Evolutionary conservation across 2,113 vertebrate genomes (phyloP).

Genomic region (Etia nguti): DNA sequence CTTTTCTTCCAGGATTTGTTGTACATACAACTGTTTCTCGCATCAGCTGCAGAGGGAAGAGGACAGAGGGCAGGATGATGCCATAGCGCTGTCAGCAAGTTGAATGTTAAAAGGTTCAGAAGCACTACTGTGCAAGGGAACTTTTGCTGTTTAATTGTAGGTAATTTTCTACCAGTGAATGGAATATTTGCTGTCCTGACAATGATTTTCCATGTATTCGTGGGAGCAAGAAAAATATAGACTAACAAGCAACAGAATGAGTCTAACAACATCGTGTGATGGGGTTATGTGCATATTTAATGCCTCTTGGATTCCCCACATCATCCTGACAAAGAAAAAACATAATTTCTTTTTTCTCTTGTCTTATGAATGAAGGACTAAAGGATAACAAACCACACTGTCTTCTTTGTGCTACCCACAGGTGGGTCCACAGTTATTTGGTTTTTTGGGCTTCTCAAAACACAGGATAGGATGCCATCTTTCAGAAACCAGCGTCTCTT

Average conservation of each 20-base stretch:
- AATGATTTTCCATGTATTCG: background rate
- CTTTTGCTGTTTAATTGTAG: background rate
- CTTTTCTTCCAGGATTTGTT: background rate
- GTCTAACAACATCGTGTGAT: background rate
- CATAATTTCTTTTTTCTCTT: background rate
- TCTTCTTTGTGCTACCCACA: background rate
- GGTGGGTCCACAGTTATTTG: background rate
- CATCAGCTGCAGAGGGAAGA: background rate
- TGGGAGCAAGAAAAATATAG: background rate
- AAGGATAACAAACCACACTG: background rate
- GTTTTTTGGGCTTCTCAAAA: rapidly evolving
- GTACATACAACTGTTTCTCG: rapidly evolving
- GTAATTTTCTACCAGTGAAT: background rate
- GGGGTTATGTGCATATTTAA: background rate
- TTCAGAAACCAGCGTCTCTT: background rate
- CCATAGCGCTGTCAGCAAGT: background rate
- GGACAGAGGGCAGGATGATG: background rate
- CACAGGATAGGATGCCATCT: background rate
- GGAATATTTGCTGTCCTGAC: background rate
- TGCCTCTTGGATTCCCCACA: background rate
- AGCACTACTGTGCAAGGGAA: background rate
- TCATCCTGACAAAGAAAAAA: background rate
- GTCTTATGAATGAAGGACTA: background rate
- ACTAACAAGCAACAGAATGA: background rate
- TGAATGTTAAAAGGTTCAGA: background rate